These are phyloP conservation scores for Diadophis punctatus DNA, from an alignment of 2,113 vertebrate genomes.

Conservation along the genomic window DNA sequence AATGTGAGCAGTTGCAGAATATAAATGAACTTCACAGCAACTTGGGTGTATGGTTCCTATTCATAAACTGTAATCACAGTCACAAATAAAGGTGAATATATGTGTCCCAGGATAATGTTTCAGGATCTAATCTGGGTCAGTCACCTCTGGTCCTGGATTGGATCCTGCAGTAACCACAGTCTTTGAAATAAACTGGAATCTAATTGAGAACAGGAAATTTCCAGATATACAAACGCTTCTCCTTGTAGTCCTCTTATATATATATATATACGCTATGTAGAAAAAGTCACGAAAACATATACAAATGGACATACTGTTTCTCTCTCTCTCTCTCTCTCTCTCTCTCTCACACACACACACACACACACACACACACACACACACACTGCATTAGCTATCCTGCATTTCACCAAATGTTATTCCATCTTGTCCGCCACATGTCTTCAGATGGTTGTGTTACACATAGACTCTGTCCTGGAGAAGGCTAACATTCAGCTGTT, in stretches of 20 bases:
- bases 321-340: too few species aligned
- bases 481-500: background rate
- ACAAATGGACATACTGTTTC: background rate
- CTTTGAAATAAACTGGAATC: background rate
- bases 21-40: background rate
- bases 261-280: background rate
- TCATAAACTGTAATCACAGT: background rate
- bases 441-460: conserved; percentile 50
- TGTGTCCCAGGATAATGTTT: background rate
- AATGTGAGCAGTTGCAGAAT: background rate
- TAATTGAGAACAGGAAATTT: background rate
- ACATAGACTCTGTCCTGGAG: background rate
- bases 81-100: background rate
- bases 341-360: too few species aligned
- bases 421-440: conserved; percentile 55
- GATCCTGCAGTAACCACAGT: background rate
- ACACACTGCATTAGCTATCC: background rate
- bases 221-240: background rate
- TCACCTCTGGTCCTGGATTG: background rate
- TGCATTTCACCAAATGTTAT: conserved; percentile 4
- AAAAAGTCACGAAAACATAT: background rate
- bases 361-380: background rate
- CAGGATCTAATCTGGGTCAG: background rate
- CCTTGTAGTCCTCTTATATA: background rate
- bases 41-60: background rate